These are phyloP conservation scores for Fistularia tabacaria DNA, from an alignment of 2,797 vertebrate species.

Conservation along the genomic window DNA sequence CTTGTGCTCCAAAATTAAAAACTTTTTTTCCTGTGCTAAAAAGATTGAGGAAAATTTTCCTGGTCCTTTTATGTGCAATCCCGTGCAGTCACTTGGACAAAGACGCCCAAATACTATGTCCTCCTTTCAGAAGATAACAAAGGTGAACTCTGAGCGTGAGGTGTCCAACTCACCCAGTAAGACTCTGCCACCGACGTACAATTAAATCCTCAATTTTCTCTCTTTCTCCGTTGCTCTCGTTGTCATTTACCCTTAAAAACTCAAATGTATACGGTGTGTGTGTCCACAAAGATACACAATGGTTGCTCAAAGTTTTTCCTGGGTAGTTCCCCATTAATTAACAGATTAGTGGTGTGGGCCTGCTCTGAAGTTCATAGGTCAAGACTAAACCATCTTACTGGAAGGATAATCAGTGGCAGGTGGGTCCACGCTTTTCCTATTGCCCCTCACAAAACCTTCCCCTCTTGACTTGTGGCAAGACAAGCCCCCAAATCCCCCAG, in stretches of 20 bases:
- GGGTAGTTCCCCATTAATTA: slow-evolving; percentile 84
- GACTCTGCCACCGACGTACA: not conserved
- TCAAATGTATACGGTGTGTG: slow-evolving; percentile 33
- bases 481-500: slow-evolving; percentile 23
- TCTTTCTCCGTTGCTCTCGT: slow-evolving; percentile 26
- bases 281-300: slow-evolving; percentile 38
- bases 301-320: slow-evolving; percentile 69
- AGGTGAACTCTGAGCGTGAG: no score
- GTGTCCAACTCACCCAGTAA: not conserved
- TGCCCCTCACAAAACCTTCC: slow-evolving; percentile 62
- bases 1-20: no score
- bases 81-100: no score
- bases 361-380: slow-evolving; percentile 82
- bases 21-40: no score
- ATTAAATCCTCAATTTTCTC: slow-evolving; percentile 6
- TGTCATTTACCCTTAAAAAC: slow-evolving; percentile 53
- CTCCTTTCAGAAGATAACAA: no score
- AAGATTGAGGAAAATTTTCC: no score
- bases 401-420: slow-evolving; percentile 77
- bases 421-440: slow-evolving; percentile 77
- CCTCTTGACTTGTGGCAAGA: slow-evolving; percentile 69
- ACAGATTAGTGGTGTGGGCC: slow-evolving; percentile 81
- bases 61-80: no score
- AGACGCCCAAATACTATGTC: no score
- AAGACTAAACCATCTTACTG: slow-evolving; percentile 75